Evolutionary conservation across 2,797 vertebrate genomes (phyloP).

Genomic region (Silurus lanzhouensis): DNA sequence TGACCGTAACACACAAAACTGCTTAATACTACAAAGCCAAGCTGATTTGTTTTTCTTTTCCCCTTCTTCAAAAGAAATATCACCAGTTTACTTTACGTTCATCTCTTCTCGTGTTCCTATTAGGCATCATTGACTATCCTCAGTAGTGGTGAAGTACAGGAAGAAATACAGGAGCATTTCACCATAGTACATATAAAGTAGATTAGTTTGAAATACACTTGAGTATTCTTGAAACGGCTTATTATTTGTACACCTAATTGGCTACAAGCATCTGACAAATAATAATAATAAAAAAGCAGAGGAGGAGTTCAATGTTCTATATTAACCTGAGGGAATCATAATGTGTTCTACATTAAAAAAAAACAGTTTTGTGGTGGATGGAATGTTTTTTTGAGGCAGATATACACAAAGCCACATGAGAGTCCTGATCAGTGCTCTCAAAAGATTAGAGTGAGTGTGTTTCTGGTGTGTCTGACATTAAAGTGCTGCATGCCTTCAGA

Average conservation of each 20-base stretch:
- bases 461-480: conserved; percentile 26
- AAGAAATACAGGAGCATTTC: too few relatives aligned
- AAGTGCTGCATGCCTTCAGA: conserved; percentile 9
- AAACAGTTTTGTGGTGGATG: background rate
- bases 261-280: background rate
- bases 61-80: too few relatives aligned
- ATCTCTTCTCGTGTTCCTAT: too few relatives aligned
- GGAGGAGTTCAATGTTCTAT: background rate
- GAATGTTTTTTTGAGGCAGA: background rate
- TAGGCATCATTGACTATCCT: too few relatives aligned
- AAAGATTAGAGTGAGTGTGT: background rate
- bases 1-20: too few relatives aligned
- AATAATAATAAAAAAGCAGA: background rate
- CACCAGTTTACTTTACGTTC: too few relatives aligned
- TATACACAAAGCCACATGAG: background rate
- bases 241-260: background rate
- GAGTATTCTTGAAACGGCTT: background rate
- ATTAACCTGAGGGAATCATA: background rate
- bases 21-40: too few relatives aligned
- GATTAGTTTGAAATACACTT: background rate
- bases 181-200: background rate
- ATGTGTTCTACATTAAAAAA: background rate
- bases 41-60: too few relatives aligned
- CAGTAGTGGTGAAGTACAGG: too few relatives aligned
- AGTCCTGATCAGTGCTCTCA: background rate